Evolutionary conservation across 1,140 invertebrate species (phyloP).

Genomic region (Macrotrachela quadricornifera): DNA sequence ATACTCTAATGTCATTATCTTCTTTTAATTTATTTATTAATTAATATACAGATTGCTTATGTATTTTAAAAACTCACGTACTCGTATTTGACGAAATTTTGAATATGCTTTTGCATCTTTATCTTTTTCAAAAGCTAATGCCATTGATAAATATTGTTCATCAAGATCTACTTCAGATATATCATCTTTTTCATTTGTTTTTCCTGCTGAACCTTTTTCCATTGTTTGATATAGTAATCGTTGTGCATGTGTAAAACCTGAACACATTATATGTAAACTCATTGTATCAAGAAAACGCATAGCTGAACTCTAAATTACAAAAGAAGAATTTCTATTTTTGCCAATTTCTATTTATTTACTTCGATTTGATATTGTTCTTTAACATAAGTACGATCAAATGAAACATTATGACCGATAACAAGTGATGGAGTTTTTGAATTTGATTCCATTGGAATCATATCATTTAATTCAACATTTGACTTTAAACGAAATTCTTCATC

Average conservation of each 20-base stretch:
- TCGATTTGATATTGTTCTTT: conserved; percentile 81
- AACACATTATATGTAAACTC: conserved; percentile 79
- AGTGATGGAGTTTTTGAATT: conserved; percentile 31
- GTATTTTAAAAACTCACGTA: too few relatives aligned
- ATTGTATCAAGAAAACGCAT: conserved; percentile 84
- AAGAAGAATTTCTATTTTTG: neutral
- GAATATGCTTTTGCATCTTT: neutral
- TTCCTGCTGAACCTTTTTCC: conserved; percentile 4
- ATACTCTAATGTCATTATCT: too few relatives aligned
- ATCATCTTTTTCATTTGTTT: neutral
- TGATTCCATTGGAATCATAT: conserved; percentile 67
- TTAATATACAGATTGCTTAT: too few relatives aligned
- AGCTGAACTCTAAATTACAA: conserved; percentile 36
- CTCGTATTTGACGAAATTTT: neutral
- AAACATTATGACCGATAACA: conserved; percentile 85
- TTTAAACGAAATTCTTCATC: conserved; percentile 20
- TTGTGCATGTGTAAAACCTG: conserved; percentile 83
- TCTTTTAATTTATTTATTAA: neutral
- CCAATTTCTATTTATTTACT: conserved; percentile 9
- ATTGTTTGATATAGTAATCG: conserved; percentile 47
- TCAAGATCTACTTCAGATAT: conserved; percentile 10
- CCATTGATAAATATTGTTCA: neutral
- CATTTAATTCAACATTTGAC: conserved; percentile 31
- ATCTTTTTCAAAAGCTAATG: neutral
- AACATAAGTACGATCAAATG: conserved; percentile 69